These are phyloP conservation scores for Ascaphus truei DNA, from an alignment of 2,113 vertebrate species.

Conservation along the genomic window DNA sequence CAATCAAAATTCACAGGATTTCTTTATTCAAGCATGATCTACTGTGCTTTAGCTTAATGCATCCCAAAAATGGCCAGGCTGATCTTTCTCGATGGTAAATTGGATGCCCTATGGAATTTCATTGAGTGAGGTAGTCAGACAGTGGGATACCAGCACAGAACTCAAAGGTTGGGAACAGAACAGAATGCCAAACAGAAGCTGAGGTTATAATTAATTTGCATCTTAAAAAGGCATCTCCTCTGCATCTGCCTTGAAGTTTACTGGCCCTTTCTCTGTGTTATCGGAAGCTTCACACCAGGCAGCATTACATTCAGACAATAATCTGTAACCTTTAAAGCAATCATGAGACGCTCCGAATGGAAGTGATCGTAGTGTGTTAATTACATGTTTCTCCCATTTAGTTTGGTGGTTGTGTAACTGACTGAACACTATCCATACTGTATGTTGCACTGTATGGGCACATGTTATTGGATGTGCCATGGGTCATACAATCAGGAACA, in stretches of 20 bases:
- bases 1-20: conserved; percentile 67
- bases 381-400: no score
- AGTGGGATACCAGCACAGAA: conserved; percentile 36
- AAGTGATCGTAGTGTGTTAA: not conserved
- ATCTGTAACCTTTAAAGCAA: not conserved
- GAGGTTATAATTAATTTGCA: not conserved
- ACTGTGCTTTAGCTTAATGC: no score
- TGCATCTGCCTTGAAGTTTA: conserved; percentile 33
- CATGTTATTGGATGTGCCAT: no score
- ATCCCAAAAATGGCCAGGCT: not conserved
- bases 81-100: not conserved
- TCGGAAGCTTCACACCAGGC: conserved; percentile 5
- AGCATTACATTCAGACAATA: conserved; percentile 15
- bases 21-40: conserved; percentile 36
- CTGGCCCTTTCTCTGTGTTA: not conserved
- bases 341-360: not conserved
- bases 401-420: no score
- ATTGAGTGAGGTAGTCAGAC: conserved; percentile 20
- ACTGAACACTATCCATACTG: no score
- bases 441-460: no score
- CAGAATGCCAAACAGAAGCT: conserved; percentile 33
- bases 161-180: conserved; percentile 36
- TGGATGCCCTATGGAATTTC: conserved; percentile 32
- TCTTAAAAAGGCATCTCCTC: conserved; percentile 32
- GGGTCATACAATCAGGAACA: no score